These are phyloP conservation scores for Erebia epiphron DNA, from an alignment of 2,888 invertebrate genomes.

Conservation along the genomic window DNA sequence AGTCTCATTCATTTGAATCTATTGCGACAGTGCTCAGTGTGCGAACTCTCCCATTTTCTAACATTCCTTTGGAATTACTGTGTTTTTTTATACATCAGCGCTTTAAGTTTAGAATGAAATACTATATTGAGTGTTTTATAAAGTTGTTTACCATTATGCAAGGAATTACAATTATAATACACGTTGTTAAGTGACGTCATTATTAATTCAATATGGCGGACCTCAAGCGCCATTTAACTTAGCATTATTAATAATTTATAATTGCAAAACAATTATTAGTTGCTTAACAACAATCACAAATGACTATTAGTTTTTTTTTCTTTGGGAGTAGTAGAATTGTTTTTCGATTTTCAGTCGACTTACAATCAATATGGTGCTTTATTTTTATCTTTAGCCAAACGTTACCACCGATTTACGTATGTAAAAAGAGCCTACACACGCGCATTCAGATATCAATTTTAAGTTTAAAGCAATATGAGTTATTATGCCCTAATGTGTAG, in stretches of 20 bases:
- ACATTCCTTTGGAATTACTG: conserved; percentile 8
- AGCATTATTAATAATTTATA: conserved; percentile 1
- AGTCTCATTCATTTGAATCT: conserved; percentile 26
- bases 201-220: conserved; percentile 29
- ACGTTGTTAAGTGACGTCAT: conserved; percentile 28
- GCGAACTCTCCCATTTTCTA: conserved; percentile 19
- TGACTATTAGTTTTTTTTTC: background rate
- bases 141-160: conserved; percentile 15
- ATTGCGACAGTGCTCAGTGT: conserved; percentile 22
- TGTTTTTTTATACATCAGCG: background rate
- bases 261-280: conserved; percentile 12
- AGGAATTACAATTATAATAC: conserved; percentile 21
- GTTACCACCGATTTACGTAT: conserved; percentile 37
- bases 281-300: conserved; percentile 4
- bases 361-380: conserved; percentile 15
- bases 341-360: conserved; percentile 8
- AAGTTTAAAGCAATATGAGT: conserved; percentile 18
- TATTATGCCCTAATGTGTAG: conserved; percentile 15
- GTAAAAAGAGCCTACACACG: conserved; percentile 19
- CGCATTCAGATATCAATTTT: conserved; percentile 25
- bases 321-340: background rate
- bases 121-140: background rate
- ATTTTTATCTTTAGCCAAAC: conserved; percentile 30
- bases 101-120: background rate
- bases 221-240: conserved; percentile 26